These are phyloP conservation scores for Pandemis cinnamomeana DNA, from an alignment of 2,888 invertebrate genomes.

Conservation along the genomic window DNA sequence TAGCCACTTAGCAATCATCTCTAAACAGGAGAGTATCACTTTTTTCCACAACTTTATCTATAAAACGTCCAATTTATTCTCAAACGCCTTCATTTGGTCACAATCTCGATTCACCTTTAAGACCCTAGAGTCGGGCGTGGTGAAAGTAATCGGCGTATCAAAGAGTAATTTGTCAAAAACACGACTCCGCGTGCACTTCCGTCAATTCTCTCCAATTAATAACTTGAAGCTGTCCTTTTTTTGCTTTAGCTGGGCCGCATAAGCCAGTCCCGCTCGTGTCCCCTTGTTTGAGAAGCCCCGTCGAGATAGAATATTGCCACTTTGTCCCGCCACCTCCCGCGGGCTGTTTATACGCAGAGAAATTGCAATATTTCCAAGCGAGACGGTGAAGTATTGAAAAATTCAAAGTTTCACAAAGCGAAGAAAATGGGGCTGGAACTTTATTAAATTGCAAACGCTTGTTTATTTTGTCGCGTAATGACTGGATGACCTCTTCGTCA, in stretches of 20 bases:
- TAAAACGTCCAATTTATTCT: constrained; percentile 29
- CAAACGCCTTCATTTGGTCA: constrained; percentile 29
- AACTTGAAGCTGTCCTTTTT: constrained; percentile 66
- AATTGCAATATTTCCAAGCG: constrained; percentile 79
- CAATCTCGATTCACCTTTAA: constrained; percentile 58
- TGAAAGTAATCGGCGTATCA: constrained; percentile 83
- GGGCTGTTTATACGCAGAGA: constrained; percentile 74
- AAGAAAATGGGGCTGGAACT: constrained; percentile 46
- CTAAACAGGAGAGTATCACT: constrained; percentile 21
- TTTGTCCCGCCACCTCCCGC: constrained; percentile 80
- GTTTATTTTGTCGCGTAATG: constrained; percentile 29
- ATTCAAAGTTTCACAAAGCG: constrained; percentile 63
- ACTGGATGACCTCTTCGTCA: constrained; percentile 24
- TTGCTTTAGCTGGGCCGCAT: constrained; percentile 47
- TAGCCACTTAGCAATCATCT: constrained; percentile 25
- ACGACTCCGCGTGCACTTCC: constrained; percentile 78
- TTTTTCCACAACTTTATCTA: constrained; percentile 31
- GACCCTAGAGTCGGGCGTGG: constrained; percentile 71
- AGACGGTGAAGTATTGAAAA: constrained; percentile 67
- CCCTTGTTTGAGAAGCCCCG: constrained; percentile 83
- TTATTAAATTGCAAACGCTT: constrained; percentile 38
- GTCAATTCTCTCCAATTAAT: constrained; percentile 84
- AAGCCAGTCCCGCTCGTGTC: constrained; percentile 60
- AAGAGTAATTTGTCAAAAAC: constrained; percentile 84
- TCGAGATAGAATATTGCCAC: constrained; percentile 83